Evolutionary conservation across 2,113 vertebrate species (phyloP), one percentile per base, ranked within the genome.

Genomic region (Syngnathus scovelli): DNA sequence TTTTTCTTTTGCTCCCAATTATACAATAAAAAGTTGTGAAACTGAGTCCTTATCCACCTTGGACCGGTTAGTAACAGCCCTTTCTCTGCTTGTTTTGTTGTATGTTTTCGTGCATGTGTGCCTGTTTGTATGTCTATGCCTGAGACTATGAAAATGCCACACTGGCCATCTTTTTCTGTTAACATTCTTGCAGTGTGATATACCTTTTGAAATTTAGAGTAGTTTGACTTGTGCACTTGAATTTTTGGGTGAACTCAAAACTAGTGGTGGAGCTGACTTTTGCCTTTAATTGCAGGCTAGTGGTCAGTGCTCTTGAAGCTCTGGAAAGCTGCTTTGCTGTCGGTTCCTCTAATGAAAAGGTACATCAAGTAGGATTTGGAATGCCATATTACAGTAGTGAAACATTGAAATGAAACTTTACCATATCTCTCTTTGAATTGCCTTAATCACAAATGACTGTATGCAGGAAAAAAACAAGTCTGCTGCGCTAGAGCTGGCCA

Each of bases 11-110:
- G 90, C 90, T 90, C 88, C 89, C 89, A 85, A 84, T 85, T 82
- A 84, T 80, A 83, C 85, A 86, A 89, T 86, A 88, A 90, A 90
- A 98, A 98, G 97, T 98, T 96, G 94, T 94, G 96, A 98, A 93
- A 96, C 94, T 95, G 97, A 98, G 94, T 96, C 97, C 93, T 92
- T 99, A 94, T 98, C 94, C 89, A 95, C 93, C 90, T 92, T 99
- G 94, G 97, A 99, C 95, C 94, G 97, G 97, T 99, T 95, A 98
- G 97, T 99, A 98, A 89, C 90, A 90, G 93, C 92, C 92, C 79
- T 88, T 87, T 85, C 82, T 88, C 81, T 88, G 85, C 83, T 87
- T 84, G 87, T 78, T 86, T 66, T 63, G 38, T 63, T 84, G 85
- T 82, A 69, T 82, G 76, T 74, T 84, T 84, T 87, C 81, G 79